These are phyloP conservation scores for Tympanuchus pallidicinctus DNA, from an alignment of 2,113 vertebrate genomes.

Conservation along the genomic window DNA sequence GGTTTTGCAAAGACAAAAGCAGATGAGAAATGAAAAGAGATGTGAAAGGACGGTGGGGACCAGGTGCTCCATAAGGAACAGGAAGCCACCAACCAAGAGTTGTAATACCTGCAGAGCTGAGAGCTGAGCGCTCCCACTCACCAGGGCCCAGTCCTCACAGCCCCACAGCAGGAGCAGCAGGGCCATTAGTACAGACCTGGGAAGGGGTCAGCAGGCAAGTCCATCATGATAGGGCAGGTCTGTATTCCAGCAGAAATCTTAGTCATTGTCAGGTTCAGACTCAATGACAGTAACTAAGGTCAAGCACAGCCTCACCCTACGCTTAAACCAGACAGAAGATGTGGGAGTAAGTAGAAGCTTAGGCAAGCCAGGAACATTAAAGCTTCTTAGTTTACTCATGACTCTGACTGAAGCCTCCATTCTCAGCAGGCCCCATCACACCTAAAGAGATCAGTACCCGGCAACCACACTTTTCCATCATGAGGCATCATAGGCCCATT, in stretches of 20 bases:
- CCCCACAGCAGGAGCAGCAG: fast-evolving
- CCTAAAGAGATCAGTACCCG: neutral
- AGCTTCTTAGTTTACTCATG: neutral
- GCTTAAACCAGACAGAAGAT: fast-evolving
- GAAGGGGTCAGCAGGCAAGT: neutral
- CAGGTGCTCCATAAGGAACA: neutral
- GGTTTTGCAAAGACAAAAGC: neutral
- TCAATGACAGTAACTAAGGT: neutral
- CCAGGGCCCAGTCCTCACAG: neutral
- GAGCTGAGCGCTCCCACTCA: no score
- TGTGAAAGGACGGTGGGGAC: neutral
- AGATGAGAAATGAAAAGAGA: neutral
- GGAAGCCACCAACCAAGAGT: neutral
- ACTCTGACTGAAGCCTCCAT: neutral
- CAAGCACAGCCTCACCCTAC: neutral
- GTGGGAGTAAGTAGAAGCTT: neutral
- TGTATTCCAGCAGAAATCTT: neutral
- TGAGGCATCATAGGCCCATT: neutral
- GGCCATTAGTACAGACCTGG: neutral
- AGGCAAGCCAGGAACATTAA: neutral
- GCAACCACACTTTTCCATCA: neutral
- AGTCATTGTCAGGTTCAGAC: neutral
- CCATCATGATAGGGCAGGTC: neutral
- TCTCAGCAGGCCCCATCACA: neutral
- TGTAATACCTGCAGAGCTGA: neutral